Base-by-base conservation (phyloP, 2,888 invertebrate species). In the Metalampra italica region DNA sequence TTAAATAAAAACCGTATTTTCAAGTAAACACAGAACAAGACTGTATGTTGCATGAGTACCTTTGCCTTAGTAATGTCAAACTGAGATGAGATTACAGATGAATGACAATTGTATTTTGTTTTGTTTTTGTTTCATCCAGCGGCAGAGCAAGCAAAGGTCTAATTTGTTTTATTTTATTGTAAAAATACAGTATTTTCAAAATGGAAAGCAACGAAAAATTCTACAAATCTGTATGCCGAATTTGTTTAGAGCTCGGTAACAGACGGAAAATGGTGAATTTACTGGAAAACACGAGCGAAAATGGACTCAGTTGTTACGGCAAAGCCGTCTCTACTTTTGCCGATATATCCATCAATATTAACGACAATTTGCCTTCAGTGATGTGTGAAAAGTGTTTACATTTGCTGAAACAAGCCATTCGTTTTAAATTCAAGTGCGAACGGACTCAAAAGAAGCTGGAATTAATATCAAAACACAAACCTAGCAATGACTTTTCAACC, bases 401-500 rank as follows among this genome's bases (percentile, higher is more conserved):
- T 53, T 60, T 75, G 46, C 55, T 87, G 43, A 78, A 78, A 62
- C 71, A 80, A 55, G 66, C 78, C 22, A 74, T 82, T 42, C 56
- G 56, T 43, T 85, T 87, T 42, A 82, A 84, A 56, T 57, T 78
- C 11, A 75, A 64, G 43, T 81, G 84, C 49, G 79, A 84, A 68
- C 64, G 68, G 0, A 78, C 71, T 43, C 68, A 82, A 15, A 67
- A 66, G 50, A 56, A 64, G 12, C 53, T 82, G 3, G 59, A 65
- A 45, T 55, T 55, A 40, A 52, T 74, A 9, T 14, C 50, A 36
- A 56, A 32, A 52, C 44, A 15, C 50, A 36, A 56, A 30, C 52
- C 44, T 44, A 60, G 41, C 30, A 54, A 45, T 14, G 44, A 45
- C 0, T 7, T 41, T 29, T 50, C 54, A 8, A 46, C 58, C 9